Percentiles rank a stretch among this genome's conserved stretches.
These are phyloP conservation scores for Pandemis heparana DNA, from an alignment of 2,888 invertebrate species.

Conservation along the genomic window DNA sequence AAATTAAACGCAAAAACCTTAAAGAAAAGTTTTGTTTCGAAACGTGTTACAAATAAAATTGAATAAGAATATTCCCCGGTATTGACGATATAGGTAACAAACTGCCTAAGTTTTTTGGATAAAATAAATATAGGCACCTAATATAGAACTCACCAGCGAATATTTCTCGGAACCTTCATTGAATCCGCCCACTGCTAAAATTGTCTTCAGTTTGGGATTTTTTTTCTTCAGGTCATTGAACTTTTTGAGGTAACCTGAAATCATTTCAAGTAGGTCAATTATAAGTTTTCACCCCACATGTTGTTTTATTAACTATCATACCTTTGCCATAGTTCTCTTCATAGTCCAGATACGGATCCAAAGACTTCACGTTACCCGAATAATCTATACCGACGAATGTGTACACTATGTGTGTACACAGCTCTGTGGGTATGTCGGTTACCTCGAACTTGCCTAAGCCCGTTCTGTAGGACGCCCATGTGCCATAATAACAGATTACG, in stretches of 20 bases:
- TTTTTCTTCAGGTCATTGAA: slow-evolving; percentile 70
- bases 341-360: slow-evolving; percentile 85
- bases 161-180: slow-evolving; percentile 82
- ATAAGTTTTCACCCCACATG: no score
- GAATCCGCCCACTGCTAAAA: slow-evolving; percentile 86
- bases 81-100: neutral
- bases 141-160: slow-evolving; percentile 59
- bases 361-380: slow-evolving; percentile 61
- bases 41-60: neutral
- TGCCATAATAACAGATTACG: slow-evolving; percentile 88
- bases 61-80: neutral
- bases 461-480: slow-evolving; percentile 88
- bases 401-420: slow-evolving; percentile 89
- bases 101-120: neutral
- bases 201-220: slow-evolving; percentile 70
- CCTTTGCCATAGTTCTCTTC: slow-evolving; percentile 74
- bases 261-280: neutral
- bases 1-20: slow-evolving; percentile 22
- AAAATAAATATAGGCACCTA: neutral
- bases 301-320: neutral
- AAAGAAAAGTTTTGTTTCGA: neutral
- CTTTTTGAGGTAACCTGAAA: slow-evolving; percentile 43
- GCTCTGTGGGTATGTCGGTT: slow-evolving; percentile 84
- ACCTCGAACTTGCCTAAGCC: slow-evolving; percentile 86
- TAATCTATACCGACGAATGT: slow-evolving; percentile 86